Base-by-base conservation (phyloP, 2,797 vertebrate species). In the Lerista edwardsae region DNA sequence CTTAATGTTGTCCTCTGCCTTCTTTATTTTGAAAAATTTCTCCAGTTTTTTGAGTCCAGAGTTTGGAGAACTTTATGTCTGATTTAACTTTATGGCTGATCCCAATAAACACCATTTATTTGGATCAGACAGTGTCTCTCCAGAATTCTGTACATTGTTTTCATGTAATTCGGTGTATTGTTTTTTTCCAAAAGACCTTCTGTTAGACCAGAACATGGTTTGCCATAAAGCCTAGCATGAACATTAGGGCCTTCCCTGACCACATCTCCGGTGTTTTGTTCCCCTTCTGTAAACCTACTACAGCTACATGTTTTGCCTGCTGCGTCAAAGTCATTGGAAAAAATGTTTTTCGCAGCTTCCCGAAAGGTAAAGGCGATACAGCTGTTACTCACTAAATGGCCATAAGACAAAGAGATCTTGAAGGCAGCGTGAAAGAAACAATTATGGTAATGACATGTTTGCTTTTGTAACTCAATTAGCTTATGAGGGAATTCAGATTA, bases 361-460 rank as follows among this genome's bases (percentile, higher is more conserved):
- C 64, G 78, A 86, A 83, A 79, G 41, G 36, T 17, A 90, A 84
- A 2, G 65, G 79, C 7, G 2, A 12, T 77, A 80, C 31, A 41
- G 2, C 31, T 80, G 9, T 14, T 11, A 1, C 71, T 79, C 73
- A 12, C 74, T 80, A 64, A 25, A 5, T 51, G 8, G 73, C 3
- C 76, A 55, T 68, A 55, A 29, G 1, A 2, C 39, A 76, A 69
- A 86, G 36, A 27, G 2, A 19, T 1, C 74, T 88, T 55, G 69
- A 76, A 68, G 23, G 77, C 41, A 84, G 87, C 75, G 6, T 25
- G 57, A 68, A 83, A 67, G 34, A 65, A 85, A 80, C 44, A 67
- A 25, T 72, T 69, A 31, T 77, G 64, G 81, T 59, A 34, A 8
- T 34, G 4, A 29, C 61, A 71, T 80, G 69, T 31, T 41, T 9